Base-by-base conservation (phyloP, 2,888 invertebrate species). In the Tryphoninae sp. region DNA sequence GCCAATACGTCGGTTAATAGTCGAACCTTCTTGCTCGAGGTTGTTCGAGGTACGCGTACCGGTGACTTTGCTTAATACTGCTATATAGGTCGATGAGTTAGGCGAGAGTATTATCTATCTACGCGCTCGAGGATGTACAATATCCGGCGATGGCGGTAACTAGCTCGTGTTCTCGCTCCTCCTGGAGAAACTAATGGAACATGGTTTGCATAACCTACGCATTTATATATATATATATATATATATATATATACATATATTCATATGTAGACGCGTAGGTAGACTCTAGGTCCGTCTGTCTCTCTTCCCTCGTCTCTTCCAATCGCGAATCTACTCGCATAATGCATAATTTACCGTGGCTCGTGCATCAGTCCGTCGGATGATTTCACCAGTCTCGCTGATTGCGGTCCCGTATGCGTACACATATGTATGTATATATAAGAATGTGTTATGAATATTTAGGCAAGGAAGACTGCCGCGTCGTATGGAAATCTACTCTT, bases 331-430 rank as follows among this genome's bases (percentile, higher is more conserved):
- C 8, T 1, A 23, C 40, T 42, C 23, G 42, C 59, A 53, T 55
- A 65, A 74, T 74, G 74, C 74, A 74, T 65, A 45, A 74, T 74
- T 74, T 45, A 23, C 65, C 19, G 23, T 13, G 13, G 55, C 65
- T 74, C 13, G 19, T 19, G 42, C 9, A 42, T 33, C 73, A 40
- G 33, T 55, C 67, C 69, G 62, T 68, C 68, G 76, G 83, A 82
- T 78, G 82, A 83, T 78, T 82, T 83, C 64, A 65, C 62, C 58
- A 53, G 53, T 64, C 64, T 58, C 78, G 64, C 19, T 78, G 78
- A 71, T 78, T 78, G 55, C 77, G 62, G 61, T 26, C n/a, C 77
- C 33, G 33, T 33, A 33, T 33, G 53, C n/a, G n/a, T 51, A 61
- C 45, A 11, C 45, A 11, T 45, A 45, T 45, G 3, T 45, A 45